A percentile compares a stretch with the other conserved stretches of the same genome.
Conservation (phyloP, 2,888 invertebrate genomes). For the Pasiphila rectangulata region DNA sequence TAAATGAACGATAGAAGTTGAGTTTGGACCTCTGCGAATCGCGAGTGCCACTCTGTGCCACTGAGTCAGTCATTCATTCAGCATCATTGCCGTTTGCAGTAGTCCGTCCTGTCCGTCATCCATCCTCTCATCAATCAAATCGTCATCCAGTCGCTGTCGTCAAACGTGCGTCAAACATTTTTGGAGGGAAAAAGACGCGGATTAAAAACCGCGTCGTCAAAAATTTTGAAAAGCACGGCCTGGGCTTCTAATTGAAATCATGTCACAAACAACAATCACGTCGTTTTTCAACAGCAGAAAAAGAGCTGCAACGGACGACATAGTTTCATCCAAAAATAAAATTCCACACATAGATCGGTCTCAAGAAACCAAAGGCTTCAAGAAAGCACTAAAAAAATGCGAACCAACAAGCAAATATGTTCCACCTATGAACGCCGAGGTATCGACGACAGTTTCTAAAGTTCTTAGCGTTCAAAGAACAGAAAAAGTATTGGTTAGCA, state of each 20-base stretch:
- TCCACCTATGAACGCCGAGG: conserved; percentile 6
- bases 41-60: too few relatives aligned
- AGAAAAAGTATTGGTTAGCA: conserved; percentile 16
- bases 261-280: conserved; percentile 89
- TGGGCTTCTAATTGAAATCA: too few relatives aligned
- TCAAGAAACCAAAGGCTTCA: conserved; percentile 45
- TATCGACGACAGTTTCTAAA: conserved; percentile 3
- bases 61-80: too few relatives aligned
- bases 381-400: conserved; percentile 36
- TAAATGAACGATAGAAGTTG: too few relatives aligned
- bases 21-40: too few relatives aligned
- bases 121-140: too few relatives aligned
- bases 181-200: conserved; percentile 48
- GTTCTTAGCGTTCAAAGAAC: conserved; percentile 21
- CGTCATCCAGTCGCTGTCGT: too few relatives aligned
- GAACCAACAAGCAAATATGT: conserved; percentile 26
- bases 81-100: too few relatives aligned
- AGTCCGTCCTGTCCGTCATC: too few relatives aligned
- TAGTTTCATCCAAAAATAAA: conserved; percentile 77
- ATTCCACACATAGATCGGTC: conserved; percentile 54
- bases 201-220: neutral
- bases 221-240: neutral
- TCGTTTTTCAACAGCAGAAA: conserved; percentile 89
- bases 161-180: too few relatives aligned
- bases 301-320: conserved; percentile 86